These are phyloP conservation scores for Netelia inedita DNA, from an alignment of 2,888 invertebrate species.

Conservation along the genomic window DNA sequence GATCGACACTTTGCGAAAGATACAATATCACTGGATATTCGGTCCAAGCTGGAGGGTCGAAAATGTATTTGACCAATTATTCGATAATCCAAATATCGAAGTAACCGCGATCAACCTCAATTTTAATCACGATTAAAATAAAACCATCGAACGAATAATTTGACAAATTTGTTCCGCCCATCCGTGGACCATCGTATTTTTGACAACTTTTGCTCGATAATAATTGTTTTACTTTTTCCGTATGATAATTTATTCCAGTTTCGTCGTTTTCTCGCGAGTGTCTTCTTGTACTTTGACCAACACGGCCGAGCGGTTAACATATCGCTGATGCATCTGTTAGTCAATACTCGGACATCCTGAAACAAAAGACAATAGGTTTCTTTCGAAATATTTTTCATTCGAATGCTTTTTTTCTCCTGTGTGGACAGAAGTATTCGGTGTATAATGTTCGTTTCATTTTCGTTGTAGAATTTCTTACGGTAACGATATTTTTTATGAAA, in stretches of 20 bases:
- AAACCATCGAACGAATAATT: background rate
- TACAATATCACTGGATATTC: background rate
- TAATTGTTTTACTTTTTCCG: background rate
- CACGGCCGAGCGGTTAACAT: background rate
- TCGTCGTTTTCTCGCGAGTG: conserved; percentile 47
- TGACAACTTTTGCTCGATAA: too few species aligned
- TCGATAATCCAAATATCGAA: background rate
- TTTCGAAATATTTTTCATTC: background rate
- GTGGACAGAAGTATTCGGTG: too few species aligned
- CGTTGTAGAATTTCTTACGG: too few species aligned
- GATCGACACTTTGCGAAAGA: conserved; percentile 45
- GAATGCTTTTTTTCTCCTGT: too few species aligned
- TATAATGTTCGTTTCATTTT: too few species aligned
- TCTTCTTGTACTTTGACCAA: conserved; percentile 77
- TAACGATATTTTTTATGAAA: too few species aligned
- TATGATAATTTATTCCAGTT: background rate
- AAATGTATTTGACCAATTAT: background rate
- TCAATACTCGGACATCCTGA: conserved; percentile 87
- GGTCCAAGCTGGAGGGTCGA: background rate
- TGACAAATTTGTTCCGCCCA: background rate
- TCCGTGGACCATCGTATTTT: background rate
- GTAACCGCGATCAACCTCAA: background rate
- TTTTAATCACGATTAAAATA: background rate
- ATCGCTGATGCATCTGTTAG: conserved; percentile 39
- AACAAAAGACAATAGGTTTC: conserved; percentile 74